A percentile compares a stretch with the other conserved stretches of the same genome.
These are phyloP conservation scores for Trichopria drosophilae DNA, from an alignment of 2,888 invertebrate genomes.

Conservation along the genomic window DNA sequence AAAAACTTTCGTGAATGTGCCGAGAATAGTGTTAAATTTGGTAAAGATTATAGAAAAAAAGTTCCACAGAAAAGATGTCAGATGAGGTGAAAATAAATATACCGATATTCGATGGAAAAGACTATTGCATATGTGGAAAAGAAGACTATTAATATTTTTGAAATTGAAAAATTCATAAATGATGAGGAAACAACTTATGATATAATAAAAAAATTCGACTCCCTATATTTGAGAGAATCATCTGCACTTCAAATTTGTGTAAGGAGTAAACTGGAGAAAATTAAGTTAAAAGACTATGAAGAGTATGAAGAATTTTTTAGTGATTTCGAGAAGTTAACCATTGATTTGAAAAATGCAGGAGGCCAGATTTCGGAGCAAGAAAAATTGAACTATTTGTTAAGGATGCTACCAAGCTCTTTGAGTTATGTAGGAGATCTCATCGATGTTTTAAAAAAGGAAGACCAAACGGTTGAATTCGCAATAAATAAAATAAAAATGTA, in stretches of 20 bases:
- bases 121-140: slow-evolving; percentile 30
- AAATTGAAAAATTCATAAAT: slow-evolving; percentile 30
- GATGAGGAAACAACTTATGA: slow-evolving; percentile 10
- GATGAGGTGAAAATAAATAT: slow-evolving; percentile 11
- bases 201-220: slow-evolving; percentile 18
- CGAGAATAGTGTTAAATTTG: too few species aligned
- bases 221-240: slow-evolving; percentile 12
- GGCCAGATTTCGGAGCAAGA: slow-evolving; percentile 24
- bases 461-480: slow-evolving; percentile 27
- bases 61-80: too few species aligned
- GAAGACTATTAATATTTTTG: slow-evolving; percentile 20
- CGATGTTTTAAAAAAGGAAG: slow-evolving; percentile 26
- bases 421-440: slow-evolving; percentile 31
- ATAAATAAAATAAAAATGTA: slow-evolving; percentile 30
- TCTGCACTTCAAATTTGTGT: slow-evolving; percentile 15
- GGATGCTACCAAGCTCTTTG: slow-evolving; percentile 21
- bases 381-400: slow-evolving; percentile 31
- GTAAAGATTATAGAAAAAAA: too few species aligned
- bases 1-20: too few species aligned
- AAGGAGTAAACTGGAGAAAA: slow-evolving; percentile 7
- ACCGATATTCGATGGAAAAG: slow-evolving; percentile 23
- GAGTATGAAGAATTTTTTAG: slow-evolving; percentile 16
- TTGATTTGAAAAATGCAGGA: slow-evolving; percentile 31
- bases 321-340: slow-evolving; percentile 32
- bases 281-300: slow-evolving; percentile 17